phyloP scores from a whole-genome alignment of 92 coral and sea anemone genomes.

The Porites lobata region DNA sequence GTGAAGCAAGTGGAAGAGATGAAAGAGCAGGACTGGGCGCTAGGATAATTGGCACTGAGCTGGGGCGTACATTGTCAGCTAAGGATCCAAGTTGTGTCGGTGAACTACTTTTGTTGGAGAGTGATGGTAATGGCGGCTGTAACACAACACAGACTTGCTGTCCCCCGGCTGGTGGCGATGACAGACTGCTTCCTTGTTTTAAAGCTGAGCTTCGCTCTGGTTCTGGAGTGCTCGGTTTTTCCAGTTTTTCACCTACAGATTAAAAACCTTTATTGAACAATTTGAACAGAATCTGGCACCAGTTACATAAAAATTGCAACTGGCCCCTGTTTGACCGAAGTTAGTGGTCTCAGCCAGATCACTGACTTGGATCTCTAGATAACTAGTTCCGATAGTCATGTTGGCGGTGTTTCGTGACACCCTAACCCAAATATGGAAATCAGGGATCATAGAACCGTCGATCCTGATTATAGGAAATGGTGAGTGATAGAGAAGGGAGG shows the following conservation, averaged over 20 bases:
- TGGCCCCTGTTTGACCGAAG: no score
- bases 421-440: no score
- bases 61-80: slow-evolving; percentile 95
- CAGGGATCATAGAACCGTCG: no score
- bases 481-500: no score
- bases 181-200: slow-evolving; percentile 49
- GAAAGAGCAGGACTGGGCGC: slow-evolving; percentile 96
- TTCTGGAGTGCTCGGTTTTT: slow-evolving; percentile 26
- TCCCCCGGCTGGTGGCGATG: slow-evolving; percentile 75
- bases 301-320: no score
- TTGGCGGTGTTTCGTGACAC: no score
- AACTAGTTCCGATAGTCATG: no score
- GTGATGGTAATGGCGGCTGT: slow-evolving; percentile 98
- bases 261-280: not conserved
- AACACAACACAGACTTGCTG: slow-evolving; percentile 96
- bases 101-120: slow-evolving; percentile 92
- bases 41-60: slow-evolving; percentile 96
- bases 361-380: no score
- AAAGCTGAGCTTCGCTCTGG: slow-evolving; percentile 34
- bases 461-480: no score
- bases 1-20: slow-evolving; percentile 26
- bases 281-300: no score
- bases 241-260: slow-evolving; percentile 24
- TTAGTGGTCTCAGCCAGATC: no score
- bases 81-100: slow-evolving; percentile 97